Evolutionary conservation across 2,113 vertebrate species (phyloP).

Genomic region (Madoqua kirkii): DNA sequence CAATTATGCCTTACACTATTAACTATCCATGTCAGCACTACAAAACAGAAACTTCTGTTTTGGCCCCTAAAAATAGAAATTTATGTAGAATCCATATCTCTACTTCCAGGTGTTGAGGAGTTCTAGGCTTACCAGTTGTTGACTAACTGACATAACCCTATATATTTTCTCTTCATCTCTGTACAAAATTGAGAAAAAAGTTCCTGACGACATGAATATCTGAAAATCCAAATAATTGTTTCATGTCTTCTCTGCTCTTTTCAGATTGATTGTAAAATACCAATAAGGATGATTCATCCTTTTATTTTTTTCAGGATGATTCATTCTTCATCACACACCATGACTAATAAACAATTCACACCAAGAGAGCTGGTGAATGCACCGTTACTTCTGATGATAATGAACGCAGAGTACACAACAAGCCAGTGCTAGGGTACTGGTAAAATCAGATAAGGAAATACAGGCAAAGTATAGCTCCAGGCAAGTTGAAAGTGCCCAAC

Average conservation of each 20-base stretch:
- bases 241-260: background rate
- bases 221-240: background rate
- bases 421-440: background rate
- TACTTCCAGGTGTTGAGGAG: background rate
- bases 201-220: background rate
- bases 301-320: background rate
- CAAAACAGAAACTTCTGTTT: background rate
- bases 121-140: background rate
- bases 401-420: background rate
- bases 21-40: background rate
- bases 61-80: background rate
- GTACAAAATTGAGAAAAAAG: background rate
- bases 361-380: background rate
- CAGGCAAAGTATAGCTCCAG: background rate
- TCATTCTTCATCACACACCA: background rate
- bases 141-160: background rate
- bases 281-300: background rate
- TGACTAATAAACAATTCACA: conserved; percentile 5
- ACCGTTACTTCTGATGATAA: background rate
- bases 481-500: background rate
- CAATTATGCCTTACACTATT: background rate
- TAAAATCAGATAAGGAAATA: background rate
- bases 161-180: background rate
- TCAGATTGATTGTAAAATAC: background rate
- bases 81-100: background rate